Conservation (phyloP, 2,113 vertebrate species). For the Hemiprocne comata region DNA sequence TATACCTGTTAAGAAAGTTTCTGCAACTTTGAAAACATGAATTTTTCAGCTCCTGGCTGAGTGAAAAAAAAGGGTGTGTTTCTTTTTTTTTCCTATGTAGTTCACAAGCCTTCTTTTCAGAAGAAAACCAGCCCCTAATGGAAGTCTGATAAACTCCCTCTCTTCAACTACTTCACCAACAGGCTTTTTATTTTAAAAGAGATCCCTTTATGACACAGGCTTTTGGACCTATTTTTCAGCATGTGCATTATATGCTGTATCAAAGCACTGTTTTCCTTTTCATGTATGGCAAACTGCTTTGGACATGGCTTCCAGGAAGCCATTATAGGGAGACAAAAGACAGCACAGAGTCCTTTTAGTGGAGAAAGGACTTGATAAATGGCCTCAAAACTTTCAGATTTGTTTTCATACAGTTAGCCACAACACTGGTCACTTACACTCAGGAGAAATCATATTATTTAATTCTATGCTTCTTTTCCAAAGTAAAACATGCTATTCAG, state of each 20-base stretch:
- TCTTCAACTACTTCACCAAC: neutral
- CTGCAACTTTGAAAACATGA: neutral
- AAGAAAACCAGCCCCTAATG: neutral
- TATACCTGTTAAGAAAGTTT: neutral
- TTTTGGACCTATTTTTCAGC: neutral
- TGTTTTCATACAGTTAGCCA: neutral
- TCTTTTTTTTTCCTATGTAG: neutral
- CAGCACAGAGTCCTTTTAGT: neutral
- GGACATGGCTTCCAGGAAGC: neutral
- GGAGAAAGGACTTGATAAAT: neutral
- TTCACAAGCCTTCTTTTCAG: slow-evolving; percentile 10
- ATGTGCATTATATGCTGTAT: neutral
- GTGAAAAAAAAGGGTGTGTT: neutral
- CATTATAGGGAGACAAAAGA: neutral
- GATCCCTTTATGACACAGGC: neutral
- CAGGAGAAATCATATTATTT: neutral
- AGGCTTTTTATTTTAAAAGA: neutral
- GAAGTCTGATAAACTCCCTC: neutral
- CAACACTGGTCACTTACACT: neutral
- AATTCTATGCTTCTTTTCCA: neutral
- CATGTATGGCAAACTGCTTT: neutral
- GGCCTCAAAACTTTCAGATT: neutral
- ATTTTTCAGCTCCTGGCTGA: neutral
- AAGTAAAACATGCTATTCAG: neutral
- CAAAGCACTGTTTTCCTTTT: slow-evolving; percentile 17